These are phyloP conservation scores for Amphipyra berbera DNA, from an alignment of 2,888 invertebrate species.

Conservation along the genomic window DNA sequence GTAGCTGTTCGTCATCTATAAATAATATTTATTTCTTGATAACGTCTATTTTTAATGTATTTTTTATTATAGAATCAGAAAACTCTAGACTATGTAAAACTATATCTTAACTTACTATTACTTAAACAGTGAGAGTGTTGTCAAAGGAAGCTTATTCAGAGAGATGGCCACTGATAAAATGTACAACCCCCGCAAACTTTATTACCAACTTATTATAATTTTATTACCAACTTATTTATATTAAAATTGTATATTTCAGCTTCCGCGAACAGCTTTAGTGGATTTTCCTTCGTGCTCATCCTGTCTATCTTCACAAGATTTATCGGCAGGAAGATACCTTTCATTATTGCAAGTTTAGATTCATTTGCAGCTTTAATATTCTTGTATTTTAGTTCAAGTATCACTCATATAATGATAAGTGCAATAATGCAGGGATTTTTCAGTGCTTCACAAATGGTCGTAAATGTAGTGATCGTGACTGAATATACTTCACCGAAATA, in stretches of 20 bases:
- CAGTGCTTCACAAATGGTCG: slow-evolving; percentile 31
- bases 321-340: slow-evolving; percentile 58
- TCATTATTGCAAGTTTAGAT: slow-evolving; percentile 42
- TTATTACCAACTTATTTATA: no score
- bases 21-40: no score
- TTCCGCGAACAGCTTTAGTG: slow-evolving; percentile 46
- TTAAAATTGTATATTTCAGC: slow-evolving; percentile 32
- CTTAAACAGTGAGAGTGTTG: no score
- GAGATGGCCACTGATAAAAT: no score
- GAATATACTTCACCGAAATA: slow-evolving; percentile 66
- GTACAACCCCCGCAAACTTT: no score
- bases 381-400: slow-evolving; percentile 55
- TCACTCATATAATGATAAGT: slow-evolving; percentile 59
- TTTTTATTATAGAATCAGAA: no score
- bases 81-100: no score
- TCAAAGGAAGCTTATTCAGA: no score
- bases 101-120: no score
- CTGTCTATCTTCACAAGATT: slow-evolving; percentile 47
- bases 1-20: no score
- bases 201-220: no score
- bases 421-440: slow-evolving; percentile 50
- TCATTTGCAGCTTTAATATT: slow-evolving; percentile 49
- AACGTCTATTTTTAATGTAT: no score
- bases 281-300: slow-evolving; percentile 60
- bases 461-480: slow-evolving; percentile 56